A percentile compares a stretch with the other conserved stretches of the same genome.
Conservation (phyloP, 2,797 vertebrate species). For the Pristis pectinata region DNA sequence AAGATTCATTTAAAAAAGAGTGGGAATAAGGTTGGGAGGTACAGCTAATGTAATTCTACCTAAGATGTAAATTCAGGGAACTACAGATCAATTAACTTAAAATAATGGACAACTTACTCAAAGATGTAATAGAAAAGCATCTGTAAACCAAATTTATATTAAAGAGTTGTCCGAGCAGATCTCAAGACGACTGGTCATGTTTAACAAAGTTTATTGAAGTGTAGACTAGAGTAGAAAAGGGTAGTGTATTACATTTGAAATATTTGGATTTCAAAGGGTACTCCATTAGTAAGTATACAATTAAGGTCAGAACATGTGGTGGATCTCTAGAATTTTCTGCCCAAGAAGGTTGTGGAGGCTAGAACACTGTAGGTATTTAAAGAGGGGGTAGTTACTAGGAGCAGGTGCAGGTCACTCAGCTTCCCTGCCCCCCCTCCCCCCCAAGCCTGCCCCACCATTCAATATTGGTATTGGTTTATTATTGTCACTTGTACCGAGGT, state of each 20-base stretch:
- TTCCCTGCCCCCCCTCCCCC: no score
- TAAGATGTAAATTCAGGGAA: neutral
- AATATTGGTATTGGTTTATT: no score
- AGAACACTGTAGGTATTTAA: no score
- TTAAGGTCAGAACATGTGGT: neutral
- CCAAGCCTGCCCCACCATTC: no score
- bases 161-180: neutral
- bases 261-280: neutral
- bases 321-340: no score
- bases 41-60: neutral
- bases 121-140: neutral
- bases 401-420: no score
- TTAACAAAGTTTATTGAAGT: neutral
- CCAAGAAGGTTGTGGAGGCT: no score
- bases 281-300: neutral
- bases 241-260: neutral
- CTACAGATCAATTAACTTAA: neutral
- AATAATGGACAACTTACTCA: neutral
- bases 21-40: neutral
- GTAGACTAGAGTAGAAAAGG: neutral
- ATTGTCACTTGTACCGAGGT: no score
- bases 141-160: neutral
- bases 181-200: neutral
- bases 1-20: neutral
- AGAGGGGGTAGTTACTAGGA: no score